Conservation (phyloP, 2,113 vertebrate genomes). For the Alaudala cheleensis region DNA sequence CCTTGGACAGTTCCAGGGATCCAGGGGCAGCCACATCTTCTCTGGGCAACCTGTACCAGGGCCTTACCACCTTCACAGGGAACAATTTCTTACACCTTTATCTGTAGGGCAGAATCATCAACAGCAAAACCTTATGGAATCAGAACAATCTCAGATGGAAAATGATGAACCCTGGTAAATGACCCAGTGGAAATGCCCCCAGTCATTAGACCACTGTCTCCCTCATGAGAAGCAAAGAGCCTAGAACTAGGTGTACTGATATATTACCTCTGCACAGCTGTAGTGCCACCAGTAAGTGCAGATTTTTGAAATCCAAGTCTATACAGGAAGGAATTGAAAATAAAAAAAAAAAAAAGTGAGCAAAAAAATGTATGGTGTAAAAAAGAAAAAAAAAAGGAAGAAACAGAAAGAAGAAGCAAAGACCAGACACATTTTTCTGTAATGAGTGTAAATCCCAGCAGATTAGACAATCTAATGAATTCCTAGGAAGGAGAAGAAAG, state of each 20-base stretch:
- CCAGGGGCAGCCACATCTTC: not conserved
- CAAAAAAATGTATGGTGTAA: not conserved
- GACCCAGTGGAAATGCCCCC: not conserved
- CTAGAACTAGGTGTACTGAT: not conserved
- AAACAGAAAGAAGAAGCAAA: not conserved
- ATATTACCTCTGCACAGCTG: not conserved
- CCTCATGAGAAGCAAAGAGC: not conserved
- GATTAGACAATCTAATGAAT: not conserved
- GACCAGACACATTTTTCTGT: not conserved
- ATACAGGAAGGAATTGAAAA: no score
- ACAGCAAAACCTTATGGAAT: not conserved
- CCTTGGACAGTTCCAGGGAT: not conserved
- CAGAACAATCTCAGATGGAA: not conserved
- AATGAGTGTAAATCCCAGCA: not conserved
- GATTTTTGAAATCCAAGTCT: not conserved
- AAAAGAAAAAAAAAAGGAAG: not conserved
- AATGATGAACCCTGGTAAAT: not conserved
- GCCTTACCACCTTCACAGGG: fast-evolving
- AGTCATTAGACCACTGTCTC: not conserved
- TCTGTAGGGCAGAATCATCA: not conserved
- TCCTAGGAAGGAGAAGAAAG: not conserved
- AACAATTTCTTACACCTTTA: not conserved
- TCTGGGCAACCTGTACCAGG: not conserved
- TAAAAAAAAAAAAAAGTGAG: not conserved
- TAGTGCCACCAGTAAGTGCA: not conserved